Evolutionary conservation across 2,888 invertebrate genomes (phyloP), one percentile per base, ranked within the genome.

Genomic region (Heteromyza rotundicornis): DNA sequence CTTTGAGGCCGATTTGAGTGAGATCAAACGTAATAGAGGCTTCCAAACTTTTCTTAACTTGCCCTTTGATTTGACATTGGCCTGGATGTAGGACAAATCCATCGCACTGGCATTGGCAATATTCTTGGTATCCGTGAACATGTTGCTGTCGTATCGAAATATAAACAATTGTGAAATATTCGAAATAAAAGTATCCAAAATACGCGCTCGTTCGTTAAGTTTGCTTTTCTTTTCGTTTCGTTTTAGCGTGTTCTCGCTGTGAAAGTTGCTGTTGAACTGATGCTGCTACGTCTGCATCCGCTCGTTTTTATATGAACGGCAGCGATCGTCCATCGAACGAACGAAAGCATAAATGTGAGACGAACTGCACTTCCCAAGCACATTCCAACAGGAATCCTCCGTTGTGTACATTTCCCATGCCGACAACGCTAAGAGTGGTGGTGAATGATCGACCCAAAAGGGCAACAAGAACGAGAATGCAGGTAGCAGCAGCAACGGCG

Each of bases 71-170:
- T 62, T 55, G 56, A 55, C 49, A 40, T 61, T 56, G 55, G 47
- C 2, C 20, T 47, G 14, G 16, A n/a, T 12, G 7, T 2, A 14
- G 23, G 24, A 24, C n/a, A 52, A 22, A 8, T 47, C 19, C 19
- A 19, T 7, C 7, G 47, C 20, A 63, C 56, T 64, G 61, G 57
- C 62, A 65, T 72, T 76, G 52, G 75, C 68, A 60, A 81, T 59
- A 63, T 81, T 81, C 67, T 81, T 81, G 16, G 82, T 77, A 73
- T 81, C 80, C 67, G 79, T 75, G 69, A 77, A 81, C 80, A 81
- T 81, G 32, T 23, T 58, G 40, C 58, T 49, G 54, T n/a, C 49
- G 63, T 32, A 12, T 5, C 32, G 5, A 8, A 32, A 32, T 32
- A 8, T 32, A 12, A 32, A 32, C 44, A 54, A 61, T 59, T 20